A percentile compares a stretch with the other conserved stretches of the same genome.
These are phyloP conservation scores for Augochlora pura DNA, from an alignment of 1,140 invertebrate species.

Conservation along the genomic window DNA sequence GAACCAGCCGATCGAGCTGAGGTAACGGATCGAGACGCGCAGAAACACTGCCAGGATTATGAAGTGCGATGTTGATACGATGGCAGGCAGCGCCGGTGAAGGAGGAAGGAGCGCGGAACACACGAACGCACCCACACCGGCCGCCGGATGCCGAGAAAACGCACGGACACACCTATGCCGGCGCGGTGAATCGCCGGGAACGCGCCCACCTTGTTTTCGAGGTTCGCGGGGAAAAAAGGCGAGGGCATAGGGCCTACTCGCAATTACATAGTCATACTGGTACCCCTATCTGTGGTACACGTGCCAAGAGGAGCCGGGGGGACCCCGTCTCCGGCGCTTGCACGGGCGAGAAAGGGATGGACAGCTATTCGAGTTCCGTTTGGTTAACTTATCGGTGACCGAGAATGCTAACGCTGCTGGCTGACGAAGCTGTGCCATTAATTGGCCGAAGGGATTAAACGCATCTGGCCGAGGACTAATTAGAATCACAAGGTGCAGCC, in stretches of 20 bases:
- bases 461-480: background rate
- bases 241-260: background rate
- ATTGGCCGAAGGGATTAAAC: background rate
- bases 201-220: constrained; percentile 24
- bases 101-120: constrained; percentile 64
- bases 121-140: constrained; percentile 43
- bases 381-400: background rate
- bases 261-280: constrained; percentile 30
- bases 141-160: constrained; percentile 13
- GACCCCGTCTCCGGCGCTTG: background rate
- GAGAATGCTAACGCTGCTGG: background rate
- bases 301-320: background rate
- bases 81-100: constrained; percentile 66
- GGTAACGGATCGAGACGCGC: constrained; percentile 71
- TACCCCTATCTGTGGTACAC: constrained; percentile 23
- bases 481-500: background rate
- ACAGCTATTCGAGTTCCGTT: background rate
- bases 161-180: constrained; percentile 38
- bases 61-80: constrained; percentile 74
- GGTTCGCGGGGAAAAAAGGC: constrained; percentile 23
- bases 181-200: background rate
- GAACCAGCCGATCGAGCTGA: constrained; percentile 49
- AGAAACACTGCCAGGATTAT: constrained; percentile 74
- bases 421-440: background rate
- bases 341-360: background rate